These are phyloP conservation scores for Ectemnius cavifrons DNA, from an alignment of 2,888 invertebrate genomes.

Conservation along the genomic window DNA sequence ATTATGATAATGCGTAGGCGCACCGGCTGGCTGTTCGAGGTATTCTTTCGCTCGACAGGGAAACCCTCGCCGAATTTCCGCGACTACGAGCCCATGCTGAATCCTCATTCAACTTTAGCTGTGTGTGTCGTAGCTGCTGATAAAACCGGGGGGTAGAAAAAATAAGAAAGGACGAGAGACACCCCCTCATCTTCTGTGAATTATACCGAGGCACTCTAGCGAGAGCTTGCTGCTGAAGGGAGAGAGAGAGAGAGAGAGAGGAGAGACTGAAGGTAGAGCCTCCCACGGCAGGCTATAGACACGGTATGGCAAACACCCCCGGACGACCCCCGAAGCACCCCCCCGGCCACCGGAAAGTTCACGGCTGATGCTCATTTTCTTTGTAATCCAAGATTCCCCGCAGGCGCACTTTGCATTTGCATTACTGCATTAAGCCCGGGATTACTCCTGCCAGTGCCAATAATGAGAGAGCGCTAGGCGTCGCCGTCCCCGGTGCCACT, in stretches of 20 bases:
- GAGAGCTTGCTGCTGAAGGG: neutral
- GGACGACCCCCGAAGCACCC: too few species aligned
- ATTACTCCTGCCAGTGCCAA: neutral
- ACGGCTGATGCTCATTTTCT: conserved; percentile 2
- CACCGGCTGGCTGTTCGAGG: too few species aligned
- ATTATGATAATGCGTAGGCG: conserved; percentile 21
- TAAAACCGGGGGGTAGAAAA: conserved; percentile 10
- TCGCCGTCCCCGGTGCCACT: too few species aligned
- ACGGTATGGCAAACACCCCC: too few species aligned
- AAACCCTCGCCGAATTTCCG: conserved; percentile 4
- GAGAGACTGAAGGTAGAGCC: too few species aligned
- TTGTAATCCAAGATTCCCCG: conserved; percentile 6
- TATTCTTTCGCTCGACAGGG: too few species aligned
- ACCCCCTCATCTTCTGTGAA: conserved; percentile 3
- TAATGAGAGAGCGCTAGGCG: neutral
- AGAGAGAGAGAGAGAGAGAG: neutral
- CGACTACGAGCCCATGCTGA: conserved; percentile 5
- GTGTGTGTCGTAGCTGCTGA: conserved; percentile 7
- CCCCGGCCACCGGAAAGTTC: too few species aligned
- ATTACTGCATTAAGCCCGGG: conserved; percentile 7
- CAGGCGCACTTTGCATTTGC: conserved; percentile 7
- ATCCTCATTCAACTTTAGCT: neutral
- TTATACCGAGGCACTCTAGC: conserved; percentile 2
- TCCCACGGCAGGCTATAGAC: too few species aligned
- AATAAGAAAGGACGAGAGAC: conserved; percentile 4